Evolutionary conservation across 2,797 vertebrate species (phyloP).

Genomic region (Danio tinwini): DNA sequence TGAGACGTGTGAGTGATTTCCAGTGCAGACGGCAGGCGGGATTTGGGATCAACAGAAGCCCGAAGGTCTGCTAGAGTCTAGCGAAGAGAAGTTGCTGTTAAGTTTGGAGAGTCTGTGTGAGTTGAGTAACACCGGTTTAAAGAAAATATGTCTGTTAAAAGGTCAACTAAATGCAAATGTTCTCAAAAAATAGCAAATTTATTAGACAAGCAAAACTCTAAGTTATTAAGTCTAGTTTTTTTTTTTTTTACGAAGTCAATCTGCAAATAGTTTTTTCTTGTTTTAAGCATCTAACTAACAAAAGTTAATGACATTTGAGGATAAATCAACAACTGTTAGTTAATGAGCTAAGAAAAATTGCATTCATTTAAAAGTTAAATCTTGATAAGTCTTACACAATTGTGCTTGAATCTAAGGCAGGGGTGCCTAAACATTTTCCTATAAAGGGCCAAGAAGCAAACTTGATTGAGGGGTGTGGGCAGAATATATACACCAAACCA

Average conservation of each 20-base stretch:
- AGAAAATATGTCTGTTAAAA: background rate
- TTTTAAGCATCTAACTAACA: constrained; percentile 1
- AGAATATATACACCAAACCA: no score
- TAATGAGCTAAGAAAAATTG: background rate
- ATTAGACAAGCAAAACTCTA: background rate
- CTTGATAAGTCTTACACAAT: background rate
- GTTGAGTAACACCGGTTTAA: background rate
- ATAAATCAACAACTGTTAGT: background rate
- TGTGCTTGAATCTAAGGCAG: background rate
- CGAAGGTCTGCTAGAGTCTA: constrained; percentile 27
- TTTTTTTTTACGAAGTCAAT: background rate
- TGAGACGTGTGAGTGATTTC: constrained; percentile 43
- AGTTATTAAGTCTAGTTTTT: background rate
- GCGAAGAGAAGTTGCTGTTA: constrained; percentile 20
- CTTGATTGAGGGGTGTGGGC: no score
- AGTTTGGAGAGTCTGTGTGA: background rate
- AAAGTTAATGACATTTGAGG: background rate
- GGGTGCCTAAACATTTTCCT: no score
- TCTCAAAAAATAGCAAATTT: background rate
- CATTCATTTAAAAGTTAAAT: background rate
- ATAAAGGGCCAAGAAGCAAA: no score
- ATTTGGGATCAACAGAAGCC: constrained; percentile 27
- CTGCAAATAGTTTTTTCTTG: background rate
- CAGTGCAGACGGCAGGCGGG: constrained; percentile 37
- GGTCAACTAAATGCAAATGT: background rate